Percentiles rank a stretch among this genome's conserved stretches.
phyloP scores from a whole-genome alignment of 2,113 vertebrate species.

The Semnornis frantzii region DNA sequence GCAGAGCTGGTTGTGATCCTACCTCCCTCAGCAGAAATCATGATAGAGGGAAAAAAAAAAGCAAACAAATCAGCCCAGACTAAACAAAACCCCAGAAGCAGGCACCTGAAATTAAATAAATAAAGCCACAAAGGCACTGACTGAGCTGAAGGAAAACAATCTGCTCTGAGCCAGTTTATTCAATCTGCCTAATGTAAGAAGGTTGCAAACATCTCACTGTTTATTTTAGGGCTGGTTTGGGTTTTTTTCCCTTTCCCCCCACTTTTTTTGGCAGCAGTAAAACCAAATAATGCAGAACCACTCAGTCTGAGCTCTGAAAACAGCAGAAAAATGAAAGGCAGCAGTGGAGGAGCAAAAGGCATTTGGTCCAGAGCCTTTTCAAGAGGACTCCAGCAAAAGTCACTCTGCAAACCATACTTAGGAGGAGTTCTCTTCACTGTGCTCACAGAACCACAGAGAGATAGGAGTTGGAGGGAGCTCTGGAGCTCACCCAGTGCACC shows the following conservation, averaged over 20 bases:
- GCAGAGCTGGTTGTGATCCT: background rate
- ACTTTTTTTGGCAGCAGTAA: constrained; percentile 24
- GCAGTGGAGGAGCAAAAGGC: background rate
- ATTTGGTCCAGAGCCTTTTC: background rate
- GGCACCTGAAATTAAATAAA: constrained; percentile 22
- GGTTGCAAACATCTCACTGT: constrained; percentile 65
- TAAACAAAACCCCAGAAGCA: background rate
- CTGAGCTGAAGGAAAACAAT: constrained; percentile 57
- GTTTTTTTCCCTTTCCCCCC: background rate
- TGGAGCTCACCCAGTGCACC: no score
- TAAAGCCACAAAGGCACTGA: background rate
- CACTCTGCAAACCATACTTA: fast-evolving
- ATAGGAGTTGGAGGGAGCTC: no score
- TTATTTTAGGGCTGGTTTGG: background rate
- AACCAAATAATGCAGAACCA: constrained; percentile 35
- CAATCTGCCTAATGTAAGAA: constrained; percentile 60
- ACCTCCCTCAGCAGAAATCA: background rate
- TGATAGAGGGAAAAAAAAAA: fast-evolving
- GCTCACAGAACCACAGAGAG: no score
- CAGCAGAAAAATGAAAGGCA: background rate
- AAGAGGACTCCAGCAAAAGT: background rate
- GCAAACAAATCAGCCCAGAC: background rate
- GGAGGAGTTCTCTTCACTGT: background rate
- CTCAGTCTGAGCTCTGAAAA: background rate
- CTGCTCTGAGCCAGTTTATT: constrained; percentile 37